Percentiles rank a stretch among this genome's conserved stretches.
phyloP scores from a whole-genome alignment of 1,140 invertebrate species.

The Aphaenogaster rudis region DNA sequence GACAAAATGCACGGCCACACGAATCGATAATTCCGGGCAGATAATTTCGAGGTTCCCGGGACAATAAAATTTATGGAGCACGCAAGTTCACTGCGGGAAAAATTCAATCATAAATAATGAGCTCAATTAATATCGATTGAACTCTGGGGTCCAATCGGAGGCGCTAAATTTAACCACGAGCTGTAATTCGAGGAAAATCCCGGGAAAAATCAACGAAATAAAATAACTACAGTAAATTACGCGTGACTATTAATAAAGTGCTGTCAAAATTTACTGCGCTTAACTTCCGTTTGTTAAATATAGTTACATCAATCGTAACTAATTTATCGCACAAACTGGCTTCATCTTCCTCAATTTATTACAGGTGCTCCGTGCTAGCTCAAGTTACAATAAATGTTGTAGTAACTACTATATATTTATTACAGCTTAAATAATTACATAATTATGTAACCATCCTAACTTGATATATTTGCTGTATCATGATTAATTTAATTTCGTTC shows the following conservation, averaged over 20 bases:
- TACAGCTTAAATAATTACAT: background rate
- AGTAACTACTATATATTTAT: background rate
- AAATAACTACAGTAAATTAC: constrained; percentile 5
- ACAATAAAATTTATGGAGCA: constrained; percentile 54
- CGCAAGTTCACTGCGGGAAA: constrained; percentile 22
- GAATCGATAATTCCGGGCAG: constrained; percentile 33
- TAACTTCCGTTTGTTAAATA: background rate
- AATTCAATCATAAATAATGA: constrained; percentile 59
- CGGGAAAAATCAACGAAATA: background rate
- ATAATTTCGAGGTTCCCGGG: constrained; percentile 41
- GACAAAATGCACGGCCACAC: background rate
- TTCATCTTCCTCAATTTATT: constrained; percentile 19
- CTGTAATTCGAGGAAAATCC: constrained; percentile 17
- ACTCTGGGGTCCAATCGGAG: background rate
- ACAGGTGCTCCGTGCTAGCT: background rate
- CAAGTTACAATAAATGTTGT: background rate
- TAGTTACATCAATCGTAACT: background rate
- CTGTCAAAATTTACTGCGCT: background rate
- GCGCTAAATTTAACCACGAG: constrained; percentile 40
- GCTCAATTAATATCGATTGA: constrained; percentile 48
- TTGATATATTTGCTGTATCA: constrained; percentile 3
- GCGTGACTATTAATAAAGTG: background rate
- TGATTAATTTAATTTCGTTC: background rate
- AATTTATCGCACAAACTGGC: background rate
- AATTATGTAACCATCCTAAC: background rate